Evolutionary conservation across 1,140 invertebrate species (phyloP), one percentile per base, ranked within the genome.

Genomic region (Anthonomus grandis): DNA sequence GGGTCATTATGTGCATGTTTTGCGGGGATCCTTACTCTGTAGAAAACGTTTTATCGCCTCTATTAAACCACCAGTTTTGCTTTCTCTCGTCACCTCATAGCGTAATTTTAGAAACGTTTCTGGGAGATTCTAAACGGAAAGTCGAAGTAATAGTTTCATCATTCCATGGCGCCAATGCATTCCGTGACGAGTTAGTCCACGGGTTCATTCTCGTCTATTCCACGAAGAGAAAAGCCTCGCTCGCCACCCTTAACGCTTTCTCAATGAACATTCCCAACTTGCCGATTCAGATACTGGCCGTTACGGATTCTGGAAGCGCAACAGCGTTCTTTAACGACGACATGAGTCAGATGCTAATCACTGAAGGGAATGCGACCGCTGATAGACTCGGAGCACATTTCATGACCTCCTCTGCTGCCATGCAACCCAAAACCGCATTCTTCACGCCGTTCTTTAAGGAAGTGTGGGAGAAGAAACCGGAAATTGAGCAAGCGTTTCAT

Each of bases 141-240:
- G 90, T 97, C 15, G 92, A 97, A 81, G 89, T 97, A 2, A 93
- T 93, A 57, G 83, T 97, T 57, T 93, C 93, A 19, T 97, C 94
- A 66, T 97, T 95, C 76, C 95, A 98, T 73, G 92, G 91, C 54
- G 93, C 92, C 9, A 90, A 89, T 76, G 89, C 91, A 62, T 95
- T 93, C 75, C 81, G 91, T 58, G 92, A 95, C 74, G 92, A 95
- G 72, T 76, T 95, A 23, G 91, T 95, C 53, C 95, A 98, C 76
- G 95, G 95, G 21, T 95, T 96, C 71, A 93, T 98, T 68, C 81
- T 97, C 47, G 91, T 97, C 44, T 98, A 96, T 75, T 97, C 93
- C 1, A 89, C 93, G 4, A 94, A 96, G 75, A 82, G 95, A 69
- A 93, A 93, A 83, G 94, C 95, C 6, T 97, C 94, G 15, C 80